Evolutionary conservation across 2,113 vertebrate genomes (phyloP), one percentile per base, ranked within the genome.

Genomic region (Tragelaphus buxtoni): DNA sequence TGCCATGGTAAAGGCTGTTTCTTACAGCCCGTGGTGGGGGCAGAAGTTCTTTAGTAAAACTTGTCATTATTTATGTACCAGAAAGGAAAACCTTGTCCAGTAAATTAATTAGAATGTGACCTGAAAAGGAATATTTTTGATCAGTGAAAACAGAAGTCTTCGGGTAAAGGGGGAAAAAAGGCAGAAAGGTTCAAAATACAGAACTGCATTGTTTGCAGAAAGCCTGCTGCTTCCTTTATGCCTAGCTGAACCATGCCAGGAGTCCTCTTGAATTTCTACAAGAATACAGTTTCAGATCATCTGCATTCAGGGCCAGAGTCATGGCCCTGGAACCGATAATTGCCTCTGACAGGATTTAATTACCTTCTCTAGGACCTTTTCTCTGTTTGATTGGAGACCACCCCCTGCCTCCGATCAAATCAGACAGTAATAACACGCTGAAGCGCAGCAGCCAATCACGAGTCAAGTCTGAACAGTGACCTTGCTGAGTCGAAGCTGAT

Each of bases 311-410:
- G 98, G 98, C 99, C 99, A 98, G 99, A 99, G 98, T 98, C 98
- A 98, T 98, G 98, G 99, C 99, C 99, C 99, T 99, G 98, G 98
- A 99, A 99, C 98, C 99, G 98, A 99, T 99, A 99, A 99, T 99
- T 99, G 99, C 99, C 98, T 99, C 98, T 99, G 99, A 99, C 99
- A 99, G 99, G 98, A 99, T 99, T 99, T 99, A 99, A 99, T 99
- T 99, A 99, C 99, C 99, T 99, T 99, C 98, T 98, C 98, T 98
- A 99, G 99, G 99, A 99, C 99, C 99, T 99, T 99, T 99, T 99
- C 99, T 99, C 98, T 98, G 98, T 99, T 99, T 99, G 99, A 99
- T 99, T 99, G 99, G 98, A 99, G 99, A 99, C 99, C 99, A 98
- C 98, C 98, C 99, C 98, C 98, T 98, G 98, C 98, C 98, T 99